Evolutionary conservation across 2,797 vertebrate genomes (phyloP).

Genomic region (Sebastes cheni): DNA sequence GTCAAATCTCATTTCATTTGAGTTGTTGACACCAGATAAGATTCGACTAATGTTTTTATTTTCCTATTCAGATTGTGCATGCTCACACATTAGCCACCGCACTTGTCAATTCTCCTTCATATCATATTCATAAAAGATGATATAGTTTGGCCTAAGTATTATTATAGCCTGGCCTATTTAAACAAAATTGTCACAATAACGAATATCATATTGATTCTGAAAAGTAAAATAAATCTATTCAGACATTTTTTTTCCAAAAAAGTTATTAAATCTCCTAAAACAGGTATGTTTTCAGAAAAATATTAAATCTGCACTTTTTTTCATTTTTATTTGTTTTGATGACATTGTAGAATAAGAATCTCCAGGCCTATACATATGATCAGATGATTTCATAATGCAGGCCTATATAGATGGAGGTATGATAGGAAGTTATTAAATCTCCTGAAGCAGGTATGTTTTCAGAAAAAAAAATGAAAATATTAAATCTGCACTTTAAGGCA

Average conservation of each 20-base stretch:
- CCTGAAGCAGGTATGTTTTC: neutral
- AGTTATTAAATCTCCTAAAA: neutral
- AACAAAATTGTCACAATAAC: no score
- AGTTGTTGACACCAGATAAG: neutral
- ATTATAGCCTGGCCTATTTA: neutral
- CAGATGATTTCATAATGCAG: neutral
- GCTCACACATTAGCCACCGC: neutral
- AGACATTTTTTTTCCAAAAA: fast-evolving
- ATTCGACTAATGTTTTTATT: neutral
- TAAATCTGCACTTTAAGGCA: neutral
- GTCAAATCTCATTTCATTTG: neutral
- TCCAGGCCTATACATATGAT: neutral
- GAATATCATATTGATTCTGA: neutral
- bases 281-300: neutral
- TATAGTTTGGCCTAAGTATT: neutral
- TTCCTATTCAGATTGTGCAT: neutral
- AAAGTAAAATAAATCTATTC: neutral
- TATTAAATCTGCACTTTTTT: neutral
- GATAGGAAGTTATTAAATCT: neutral
- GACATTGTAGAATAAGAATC: neutral
- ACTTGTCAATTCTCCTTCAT: neutral
- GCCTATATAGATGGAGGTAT: slow-evolving; percentile 25
- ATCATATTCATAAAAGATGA: neutral
- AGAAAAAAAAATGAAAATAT: neutral
- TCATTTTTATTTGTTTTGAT: neutral